Base-by-base conservation (phyloP, 2,888 invertebrate genomes). In the Amiota mariae region DNA sequence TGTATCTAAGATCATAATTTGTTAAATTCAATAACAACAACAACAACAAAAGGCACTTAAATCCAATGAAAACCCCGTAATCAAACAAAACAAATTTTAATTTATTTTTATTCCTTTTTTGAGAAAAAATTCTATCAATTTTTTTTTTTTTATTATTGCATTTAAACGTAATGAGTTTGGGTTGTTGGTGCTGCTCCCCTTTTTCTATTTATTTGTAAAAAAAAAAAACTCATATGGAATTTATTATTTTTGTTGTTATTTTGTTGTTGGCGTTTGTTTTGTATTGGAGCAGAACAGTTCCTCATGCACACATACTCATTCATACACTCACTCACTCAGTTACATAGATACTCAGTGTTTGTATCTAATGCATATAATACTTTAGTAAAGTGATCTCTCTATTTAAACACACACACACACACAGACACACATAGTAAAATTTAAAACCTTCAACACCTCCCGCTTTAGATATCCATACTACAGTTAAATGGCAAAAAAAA, bases 191-290 rank as follows among this genome's bases (percentile, higher is more conserved):
- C 75, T 75, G 75, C 75, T 72, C 75, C 75, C 73, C 73, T 73
- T 63, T 70, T 70, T 70, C 61, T 76, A 70, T 73, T 73, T 67
- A 72, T 77, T 74, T 75, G 76, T 46, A 75, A 75, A 77, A 78
- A 46, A 6, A 75, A 73, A 79, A 74, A 72, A 68, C 18, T 63
- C 36, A 63, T 36, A 36, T 46, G 63, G 63, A 20, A 63, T 36
- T 63, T 63, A 36, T 63, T 63, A 15, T 18, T 66, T 18, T 48
- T 73, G 66, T 71, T 75, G 56, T n/a, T n/a, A n/a, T n/a, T n/a
- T n/a, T 66, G 48, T 48, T 73, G 66, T 71, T 75, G 56, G 68
- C 73, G 18, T 36, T 68, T 72, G 56, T 71, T n/a, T n/a, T 72
- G 70, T 75, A 68, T 51, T 54, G 66, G 54, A 68, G 54, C 67